Evolutionary conservation across 2,888 invertebrate genomes (phyloP).

Genomic region (Agriopis marginaria): DNA sequence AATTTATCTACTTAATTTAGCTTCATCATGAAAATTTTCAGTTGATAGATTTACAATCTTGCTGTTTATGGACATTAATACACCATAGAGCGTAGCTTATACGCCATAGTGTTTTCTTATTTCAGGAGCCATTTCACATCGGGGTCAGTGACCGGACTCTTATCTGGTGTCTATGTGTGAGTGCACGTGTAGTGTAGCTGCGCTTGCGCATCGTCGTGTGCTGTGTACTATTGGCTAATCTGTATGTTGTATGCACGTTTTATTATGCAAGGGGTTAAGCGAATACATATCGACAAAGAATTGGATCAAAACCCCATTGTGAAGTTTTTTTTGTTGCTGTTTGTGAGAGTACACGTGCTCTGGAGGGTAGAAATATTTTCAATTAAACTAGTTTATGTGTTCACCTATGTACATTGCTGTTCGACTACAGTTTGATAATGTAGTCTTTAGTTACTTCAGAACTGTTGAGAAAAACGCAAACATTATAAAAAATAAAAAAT

Average conservation of each 20-base stretch:
- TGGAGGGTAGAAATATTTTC: slow-evolving; percentile 11
- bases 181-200: slow-evolving; percentile 60
- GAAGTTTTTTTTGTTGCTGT: slow-evolving; percentile 39
- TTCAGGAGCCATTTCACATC: slow-evolving; percentile 78
- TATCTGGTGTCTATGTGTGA: slow-evolving; percentile 71
- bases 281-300: slow-evolving; percentile 53
- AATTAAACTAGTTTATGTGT: background rate
- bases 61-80: slow-evolving; percentile 12
- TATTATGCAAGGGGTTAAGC: slow-evolving; percentile 74
- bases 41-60: slow-evolving; percentile 24
- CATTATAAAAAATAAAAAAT: too few relatives aligned
- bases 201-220: slow-evolving; percentile 61
- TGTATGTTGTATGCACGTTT: slow-evolving; percentile 58
- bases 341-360: slow-evolving; percentile 14
- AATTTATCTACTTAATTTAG: background rate
- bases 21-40: slow-evolving; percentile 7
- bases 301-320: slow-evolving; percentile 54
- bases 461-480: too few relatives aligned
- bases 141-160: slow-evolving; percentile 76
- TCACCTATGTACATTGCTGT: background rate
- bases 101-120: slow-evolving; percentile 48
- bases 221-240: slow-evolving; percentile 46
- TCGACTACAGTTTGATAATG: too few relatives aligned
- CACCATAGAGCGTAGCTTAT: slow-evolving; percentile 12
- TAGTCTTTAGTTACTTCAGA: too few relatives aligned